These are phyloP conservation scores for Pachliopta kotzebuea DNA, from an alignment of 2,888 invertebrate species.

Conservation along the genomic window DNA sequence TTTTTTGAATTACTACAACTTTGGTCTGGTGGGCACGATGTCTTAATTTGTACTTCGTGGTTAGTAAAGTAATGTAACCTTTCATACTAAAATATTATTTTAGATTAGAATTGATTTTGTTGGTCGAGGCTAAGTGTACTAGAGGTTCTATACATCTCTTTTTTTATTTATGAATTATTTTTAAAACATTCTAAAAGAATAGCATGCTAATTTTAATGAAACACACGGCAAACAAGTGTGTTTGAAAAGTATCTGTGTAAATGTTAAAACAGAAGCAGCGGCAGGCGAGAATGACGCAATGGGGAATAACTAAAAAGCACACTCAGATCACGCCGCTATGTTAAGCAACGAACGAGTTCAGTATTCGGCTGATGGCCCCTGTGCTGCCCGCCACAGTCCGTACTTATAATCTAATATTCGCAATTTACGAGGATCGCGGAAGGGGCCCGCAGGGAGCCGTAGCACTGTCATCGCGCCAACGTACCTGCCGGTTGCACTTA, in stretches of 20 bases:
- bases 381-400: slow-evolving; percentile 63
- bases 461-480: slow-evolving; percentile 70
- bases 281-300: slow-evolving; percentile 49
- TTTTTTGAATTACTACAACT: too few species aligned
- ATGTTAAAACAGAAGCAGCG: slow-evolving; percentile 36
- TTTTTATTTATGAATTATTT: too few species aligned
- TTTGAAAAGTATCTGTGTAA: slow-evolving; percentile 28
- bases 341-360: slow-evolving; percentile 68
- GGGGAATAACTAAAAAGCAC: slow-evolving; percentile 55
- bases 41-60: too few species aligned
- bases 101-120: too few species aligned
- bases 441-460: slow-evolving; percentile 68
- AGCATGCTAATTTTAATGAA: neutral
- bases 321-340: slow-evolving; percentile 72
- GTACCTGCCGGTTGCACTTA: slow-evolving; percentile 72
- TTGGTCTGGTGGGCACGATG: too few species aligned
- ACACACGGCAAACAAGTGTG: slow-evolving; percentile 1
- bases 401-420: slow-evolving; percentile 80
- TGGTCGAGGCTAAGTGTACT: too few species aligned
- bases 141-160: too few species aligned
- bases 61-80: too few species aligned
- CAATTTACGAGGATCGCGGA: slow-evolving; percentile 77
- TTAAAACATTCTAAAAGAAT: too few species aligned
- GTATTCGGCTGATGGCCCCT: slow-evolving; percentile 71
- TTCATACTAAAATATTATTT: too few species aligned